phyloP scores from a whole-genome alignment of 2,797 vertebrate species.

The Diceros bicornis region DNA sequence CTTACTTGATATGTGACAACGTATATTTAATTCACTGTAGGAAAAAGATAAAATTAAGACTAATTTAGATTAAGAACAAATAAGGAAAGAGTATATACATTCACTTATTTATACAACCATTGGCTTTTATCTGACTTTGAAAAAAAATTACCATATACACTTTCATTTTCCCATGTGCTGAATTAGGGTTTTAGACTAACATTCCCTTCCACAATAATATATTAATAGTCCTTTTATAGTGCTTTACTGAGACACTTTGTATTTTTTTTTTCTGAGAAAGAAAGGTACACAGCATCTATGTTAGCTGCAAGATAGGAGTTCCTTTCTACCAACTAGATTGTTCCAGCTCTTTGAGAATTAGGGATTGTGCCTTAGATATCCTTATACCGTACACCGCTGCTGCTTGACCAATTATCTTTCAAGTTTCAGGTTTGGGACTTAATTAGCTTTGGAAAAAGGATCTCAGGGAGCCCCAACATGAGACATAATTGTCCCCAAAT shows the following conservation, averaged over 20 bases:
- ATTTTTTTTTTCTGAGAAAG: not conserved
- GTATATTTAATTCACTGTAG: not conserved
- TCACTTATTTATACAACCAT: conserved; percentile 9
- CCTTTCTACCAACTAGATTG: conserved; percentile 15
- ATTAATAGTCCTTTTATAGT: not conserved
- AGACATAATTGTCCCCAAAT: conserved; percentile 58
- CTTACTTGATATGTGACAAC: not conserved
- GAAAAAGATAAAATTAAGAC: conserved; percentile 39
- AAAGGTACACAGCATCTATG: conserved; percentile 35
- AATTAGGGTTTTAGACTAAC: not conserved
- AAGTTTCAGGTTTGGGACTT: conserved; percentile 39
- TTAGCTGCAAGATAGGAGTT: not conserved
- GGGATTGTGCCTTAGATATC: conserved; percentile 18
- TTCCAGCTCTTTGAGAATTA: conserved; percentile 53
- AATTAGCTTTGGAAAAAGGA: conserved; percentile 62
- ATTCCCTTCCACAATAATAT: conserved; percentile 24
- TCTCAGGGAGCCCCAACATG: not conserved
- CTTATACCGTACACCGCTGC: not conserved
- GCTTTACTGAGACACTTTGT: conserved; percentile 31
- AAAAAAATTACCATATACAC: not conserved
- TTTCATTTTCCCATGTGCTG: not conserved
- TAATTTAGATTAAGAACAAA: conserved; percentile 63
- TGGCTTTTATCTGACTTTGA: conserved; percentile 45
- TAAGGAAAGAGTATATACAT: not conserved
- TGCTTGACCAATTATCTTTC: conserved; percentile 55